Conservation (phyloP, 2,113 vertebrate species). For the Triplophysa rosa region DNA sequence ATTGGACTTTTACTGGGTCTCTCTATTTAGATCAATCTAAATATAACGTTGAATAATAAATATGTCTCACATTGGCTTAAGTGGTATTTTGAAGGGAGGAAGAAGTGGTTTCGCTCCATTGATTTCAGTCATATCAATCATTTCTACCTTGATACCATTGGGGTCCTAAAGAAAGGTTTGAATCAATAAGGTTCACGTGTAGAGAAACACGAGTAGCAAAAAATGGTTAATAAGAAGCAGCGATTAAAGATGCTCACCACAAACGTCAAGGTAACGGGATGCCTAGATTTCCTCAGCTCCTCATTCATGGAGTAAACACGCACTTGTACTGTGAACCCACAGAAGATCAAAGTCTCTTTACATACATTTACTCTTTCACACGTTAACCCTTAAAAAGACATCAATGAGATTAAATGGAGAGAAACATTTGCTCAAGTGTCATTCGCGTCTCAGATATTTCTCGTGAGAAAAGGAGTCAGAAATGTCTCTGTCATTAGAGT, state of each 20-base stretch:
- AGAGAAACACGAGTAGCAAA: neutral
- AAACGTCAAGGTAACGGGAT: conserved; percentile 82
- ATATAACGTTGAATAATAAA: neutral
- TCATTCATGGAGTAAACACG: conserved; percentile 88
- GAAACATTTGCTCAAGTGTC: no score
- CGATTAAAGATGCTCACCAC: conserved; percentile 71
- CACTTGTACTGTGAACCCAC: conserved; percentile 75
- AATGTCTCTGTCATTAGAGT: no score
- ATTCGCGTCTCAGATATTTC: no score
- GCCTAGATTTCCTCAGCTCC: conserved; percentile 81
- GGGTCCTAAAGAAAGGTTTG: conserved; percentile 79
- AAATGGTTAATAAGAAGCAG: neutral
- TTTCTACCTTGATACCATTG: conserved; percentile 77
- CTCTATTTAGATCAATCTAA: neutral
- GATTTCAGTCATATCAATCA: conserved; percentile 79
- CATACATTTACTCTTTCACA: conserved; percentile 7
- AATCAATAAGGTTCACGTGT: neutral
- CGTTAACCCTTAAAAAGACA: no score
- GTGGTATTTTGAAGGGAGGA: conserved; percentile 89
- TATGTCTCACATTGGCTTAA: conserved; percentile 83
- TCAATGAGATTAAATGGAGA: no score
- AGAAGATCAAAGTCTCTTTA: neutral
- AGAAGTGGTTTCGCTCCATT: conserved; percentile 87
- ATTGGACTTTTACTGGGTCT: no score
- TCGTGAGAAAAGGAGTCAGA: no score